These are phyloP conservation scores for Cetoscarus ocellatus DNA, from an alignment of 2,797 vertebrate genomes.

Conservation along the genomic window DNA sequence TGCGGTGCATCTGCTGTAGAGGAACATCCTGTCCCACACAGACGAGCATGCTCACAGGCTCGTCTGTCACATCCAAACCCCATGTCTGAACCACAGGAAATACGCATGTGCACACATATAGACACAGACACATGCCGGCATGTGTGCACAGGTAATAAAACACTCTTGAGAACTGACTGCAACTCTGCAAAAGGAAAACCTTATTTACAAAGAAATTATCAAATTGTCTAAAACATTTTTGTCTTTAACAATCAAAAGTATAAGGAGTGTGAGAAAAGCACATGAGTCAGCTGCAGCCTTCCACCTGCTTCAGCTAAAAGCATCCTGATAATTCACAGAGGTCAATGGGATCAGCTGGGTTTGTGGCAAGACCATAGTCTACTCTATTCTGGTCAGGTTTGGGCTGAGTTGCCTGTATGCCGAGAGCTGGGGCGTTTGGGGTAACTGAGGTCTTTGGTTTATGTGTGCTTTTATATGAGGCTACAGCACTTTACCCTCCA, in stretches of 20 bases:
- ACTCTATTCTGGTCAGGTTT: conserved; percentile 80
- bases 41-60: conserved; percentile 67
- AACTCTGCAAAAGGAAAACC: conserved; percentile 41
- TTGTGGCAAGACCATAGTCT: conserved; percentile 75
- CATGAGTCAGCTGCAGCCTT: conserved; percentile 15
- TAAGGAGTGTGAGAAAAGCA: neutral
- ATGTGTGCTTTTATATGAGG: conserved; percentile 79
- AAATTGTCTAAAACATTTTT: conserved; percentile 22
- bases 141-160: conserved; percentile 64
- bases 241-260: neutral
- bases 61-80: conserved; percentile 87
- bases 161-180: conserved; percentile 21
- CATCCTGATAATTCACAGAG: conserved; percentile 62
- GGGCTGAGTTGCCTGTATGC: conserved; percentile 43
- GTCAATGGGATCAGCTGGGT: conserved; percentile 68
- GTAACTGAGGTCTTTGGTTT: conserved; percentile 82
- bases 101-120: conserved; percentile 45
- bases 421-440: conserved; percentile 73
- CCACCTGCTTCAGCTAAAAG: conserved; percentile 53
- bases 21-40: conserved; percentile 81
- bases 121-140: conserved; percentile 36
- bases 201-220: conserved; percentile 7
- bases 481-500: conserved; percentile 69
- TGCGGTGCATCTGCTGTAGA: conserved; percentile 69
- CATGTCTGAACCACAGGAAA: conserved; percentile 89